phyloP scores from a whole-genome alignment of 2,797 vertebrate genomes.

The Valencia hispanica region DNA sequence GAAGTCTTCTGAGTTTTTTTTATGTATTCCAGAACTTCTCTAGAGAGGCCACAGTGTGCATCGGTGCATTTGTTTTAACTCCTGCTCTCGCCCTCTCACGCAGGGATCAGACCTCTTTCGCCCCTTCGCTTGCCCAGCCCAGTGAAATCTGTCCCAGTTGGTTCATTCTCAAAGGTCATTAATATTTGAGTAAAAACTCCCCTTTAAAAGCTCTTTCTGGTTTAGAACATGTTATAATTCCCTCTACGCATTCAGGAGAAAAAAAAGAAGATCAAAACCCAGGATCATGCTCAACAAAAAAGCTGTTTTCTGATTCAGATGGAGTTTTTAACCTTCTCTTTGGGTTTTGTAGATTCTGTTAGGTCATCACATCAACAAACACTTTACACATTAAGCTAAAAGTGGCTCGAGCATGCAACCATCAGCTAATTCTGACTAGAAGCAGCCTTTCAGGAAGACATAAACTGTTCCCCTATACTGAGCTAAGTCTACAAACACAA shows the following conservation, averaged over 20 bases:
- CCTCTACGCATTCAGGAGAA: conserved; percentile 36
- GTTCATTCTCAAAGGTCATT: conserved; percentile 63
- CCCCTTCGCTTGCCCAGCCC: conserved; percentile 59
- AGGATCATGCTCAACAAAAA: conserved; percentile 30
- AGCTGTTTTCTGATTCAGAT: conserved; percentile 13
- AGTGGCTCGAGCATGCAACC: conserved; percentile 2
- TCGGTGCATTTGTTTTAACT: conserved; percentile 34
- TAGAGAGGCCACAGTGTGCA: conserved; percentile 35
- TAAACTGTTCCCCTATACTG: not conserved
- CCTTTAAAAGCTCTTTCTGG: conserved; percentile 74
- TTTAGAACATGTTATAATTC: conserved; percentile 62
- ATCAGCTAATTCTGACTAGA: conserved; percentile 5
- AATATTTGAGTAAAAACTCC: conserved; percentile 75
- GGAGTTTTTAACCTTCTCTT: not conserved
- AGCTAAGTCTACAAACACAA: not conserved
- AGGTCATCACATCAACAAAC: conserved; percentile 18
- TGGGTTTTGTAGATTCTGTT: conserved; percentile 2
- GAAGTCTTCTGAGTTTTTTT: conserved; percentile 44
- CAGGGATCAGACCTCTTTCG: conserved; percentile 67
- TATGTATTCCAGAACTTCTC: conserved; percentile 52
- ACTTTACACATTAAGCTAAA: conserved; percentile 10
- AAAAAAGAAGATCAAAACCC: conserved; percentile 40
- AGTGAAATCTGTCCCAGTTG: conserved; percentile 72
- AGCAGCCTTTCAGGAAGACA: not conserved
- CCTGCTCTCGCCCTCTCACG: conserved; percentile 46